Conservation (phyloP, 2,113 vertebrate species). For the Ceuthmochares aereus region DNA sequence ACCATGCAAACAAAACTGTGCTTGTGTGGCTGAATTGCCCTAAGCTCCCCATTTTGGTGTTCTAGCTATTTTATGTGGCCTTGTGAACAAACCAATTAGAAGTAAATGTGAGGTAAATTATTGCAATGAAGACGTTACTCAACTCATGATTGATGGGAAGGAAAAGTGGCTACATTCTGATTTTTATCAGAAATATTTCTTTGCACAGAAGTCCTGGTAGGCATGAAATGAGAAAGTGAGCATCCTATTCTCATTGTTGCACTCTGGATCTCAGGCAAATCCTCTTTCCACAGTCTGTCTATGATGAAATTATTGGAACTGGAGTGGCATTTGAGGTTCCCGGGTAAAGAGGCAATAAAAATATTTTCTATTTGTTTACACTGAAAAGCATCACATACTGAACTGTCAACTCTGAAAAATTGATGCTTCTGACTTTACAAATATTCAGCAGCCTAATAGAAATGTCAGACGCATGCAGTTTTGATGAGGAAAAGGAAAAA, state of each 20-base stretch:
- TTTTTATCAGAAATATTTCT: conserved; percentile 20
- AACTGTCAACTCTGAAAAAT: conserved; percentile 64
- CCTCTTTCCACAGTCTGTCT: not conserved
- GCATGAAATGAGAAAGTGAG: not conserved
- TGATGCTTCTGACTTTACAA: conserved; percentile 48
- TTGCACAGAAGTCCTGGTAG: not conserved
- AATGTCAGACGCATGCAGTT: conserved; percentile 18
- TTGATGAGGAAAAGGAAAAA: not conserved
- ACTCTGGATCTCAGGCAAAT: not conserved
- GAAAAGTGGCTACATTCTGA: not conserved
- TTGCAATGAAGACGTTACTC: not conserved
- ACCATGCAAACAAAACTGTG: conserved; percentile 7
- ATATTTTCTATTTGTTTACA: conserved; percentile 60
- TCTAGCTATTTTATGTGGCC: not conserved
- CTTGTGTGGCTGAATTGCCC: not conserved
- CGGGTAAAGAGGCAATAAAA: conserved; percentile 47
- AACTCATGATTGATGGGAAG: not conserved
- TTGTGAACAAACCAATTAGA: conserved; percentile 16
- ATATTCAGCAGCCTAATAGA: conserved; percentile 44
- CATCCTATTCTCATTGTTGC: not conserved
- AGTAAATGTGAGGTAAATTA: not conserved
- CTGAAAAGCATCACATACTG: conserved; percentile 23
- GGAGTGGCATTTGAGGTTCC: not conserved
- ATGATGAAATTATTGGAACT: conserved; percentile 23
- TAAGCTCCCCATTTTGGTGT: not conserved